Conservation (phyloP, 2,113 vertebrate species). For the Hylia prasina region DNA sequence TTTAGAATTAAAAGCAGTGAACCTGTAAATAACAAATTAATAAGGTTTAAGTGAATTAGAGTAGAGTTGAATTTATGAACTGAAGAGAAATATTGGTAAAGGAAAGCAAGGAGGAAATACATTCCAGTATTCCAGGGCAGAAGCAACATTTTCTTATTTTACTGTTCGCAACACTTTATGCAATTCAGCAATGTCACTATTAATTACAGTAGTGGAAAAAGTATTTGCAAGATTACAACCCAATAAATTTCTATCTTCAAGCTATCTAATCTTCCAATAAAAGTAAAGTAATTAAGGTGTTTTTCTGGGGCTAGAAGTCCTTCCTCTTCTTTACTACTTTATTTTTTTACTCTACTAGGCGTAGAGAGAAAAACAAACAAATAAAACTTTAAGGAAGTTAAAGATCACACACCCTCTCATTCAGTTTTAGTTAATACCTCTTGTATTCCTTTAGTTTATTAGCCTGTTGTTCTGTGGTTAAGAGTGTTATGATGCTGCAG, state of each 20-base stretch:
- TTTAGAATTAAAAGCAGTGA: slow-evolving; percentile 1
- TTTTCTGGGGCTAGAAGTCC: background rate
- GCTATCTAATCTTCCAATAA: background rate
- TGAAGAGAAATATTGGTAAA: background rate
- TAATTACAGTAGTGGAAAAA: background rate
- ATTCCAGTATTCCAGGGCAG: background rate
- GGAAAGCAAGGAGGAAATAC: background rate
- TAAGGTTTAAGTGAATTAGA: background rate
- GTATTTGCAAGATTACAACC: background rate
- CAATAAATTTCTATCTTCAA: background rate
- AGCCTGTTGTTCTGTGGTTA: background rate
- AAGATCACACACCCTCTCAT: too few species aligned
- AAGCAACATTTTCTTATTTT: background rate
- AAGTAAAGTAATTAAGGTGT: background rate
- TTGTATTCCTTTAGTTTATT: background rate
- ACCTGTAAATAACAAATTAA: slow-evolving; percentile 4
- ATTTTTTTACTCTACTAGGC: background rate
- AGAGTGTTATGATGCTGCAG: background rate
- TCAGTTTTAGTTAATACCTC: background rate
- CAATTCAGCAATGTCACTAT: background rate
- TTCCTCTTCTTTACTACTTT: background rate
- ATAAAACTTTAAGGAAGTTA: background rate
- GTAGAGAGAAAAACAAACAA: background rate
- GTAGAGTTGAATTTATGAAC: background rate
- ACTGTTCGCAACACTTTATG: background rate